These are phyloP conservation scores for Lasioglossum villosulum DNA, from an alignment of 2,888 invertebrate species.

Conservation along the genomic window DNA sequence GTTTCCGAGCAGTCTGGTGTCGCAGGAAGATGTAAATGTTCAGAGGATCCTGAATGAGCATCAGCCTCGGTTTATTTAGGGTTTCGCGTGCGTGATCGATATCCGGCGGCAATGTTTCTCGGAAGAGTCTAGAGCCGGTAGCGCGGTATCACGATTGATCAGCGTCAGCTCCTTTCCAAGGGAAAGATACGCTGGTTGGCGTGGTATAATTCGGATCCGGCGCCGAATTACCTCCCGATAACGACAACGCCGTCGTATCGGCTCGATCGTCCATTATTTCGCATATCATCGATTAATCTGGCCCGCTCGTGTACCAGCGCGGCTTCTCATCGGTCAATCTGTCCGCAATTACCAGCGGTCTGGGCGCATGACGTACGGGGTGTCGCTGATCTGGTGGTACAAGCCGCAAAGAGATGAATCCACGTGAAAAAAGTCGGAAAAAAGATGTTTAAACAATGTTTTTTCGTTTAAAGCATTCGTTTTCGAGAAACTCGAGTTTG, in stretches of 20 bases:
- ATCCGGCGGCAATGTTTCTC: background rate
- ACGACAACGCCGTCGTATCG: slow-evolving; percentile 12
- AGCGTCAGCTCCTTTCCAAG: slow-evolving; percentile 7
- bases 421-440: background rate
- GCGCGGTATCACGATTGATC: slow-evolving; percentile 39
- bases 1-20: background rate
- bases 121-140: background rate
- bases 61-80: background rate
- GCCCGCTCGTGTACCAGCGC: background rate
- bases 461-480: background rate
- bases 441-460: background rate
- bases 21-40: background rate
- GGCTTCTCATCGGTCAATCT: slow-evolving; percentile 16
- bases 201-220: slow-evolving; percentile 24
- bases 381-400: background rate
- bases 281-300: slow-evolving; percentile 20
- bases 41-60: background rate
- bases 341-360: slow-evolving; percentile 11
- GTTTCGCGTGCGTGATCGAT: background rate
- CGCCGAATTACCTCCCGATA: slow-evolving; percentile 25
- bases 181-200: slow-evolving; percentile 17
- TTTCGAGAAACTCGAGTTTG: background rate
- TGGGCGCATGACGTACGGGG: background rate
- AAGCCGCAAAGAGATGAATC: background rate
- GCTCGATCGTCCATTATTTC: background rate